Percentiles rank a stretch among this genome's conserved stretches.
Conservation (phyloP, 2,797 vertebrate genomes). For the Sciurus carolinensis region DNA sequence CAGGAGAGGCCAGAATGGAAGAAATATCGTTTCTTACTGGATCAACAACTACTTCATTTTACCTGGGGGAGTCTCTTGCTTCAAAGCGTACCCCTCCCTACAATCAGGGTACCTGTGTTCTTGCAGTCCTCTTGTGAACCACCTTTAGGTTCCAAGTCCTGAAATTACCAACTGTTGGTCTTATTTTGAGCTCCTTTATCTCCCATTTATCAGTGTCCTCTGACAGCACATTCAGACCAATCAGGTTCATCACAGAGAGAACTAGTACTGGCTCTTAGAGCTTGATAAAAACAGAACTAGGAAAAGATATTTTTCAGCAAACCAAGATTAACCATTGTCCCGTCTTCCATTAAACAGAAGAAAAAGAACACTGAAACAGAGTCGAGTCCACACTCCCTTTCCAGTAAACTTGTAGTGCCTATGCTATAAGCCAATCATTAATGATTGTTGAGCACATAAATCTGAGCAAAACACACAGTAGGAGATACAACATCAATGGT, state of each 20-base stretch:
- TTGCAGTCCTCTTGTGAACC: background rate
- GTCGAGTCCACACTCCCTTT: background rate
- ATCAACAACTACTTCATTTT: conserved; percentile 1
- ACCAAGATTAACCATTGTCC: background rate
- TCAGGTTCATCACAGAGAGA: conserved; percentile 14
- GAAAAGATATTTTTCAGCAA: conserved; percentile 24
- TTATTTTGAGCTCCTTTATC: conserved; percentile 29
- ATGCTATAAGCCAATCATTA: background rate
- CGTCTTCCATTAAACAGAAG: conserved; percentile 36
- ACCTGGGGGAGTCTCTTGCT: background rate
- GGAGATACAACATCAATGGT: background rate
- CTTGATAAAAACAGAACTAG: background rate
- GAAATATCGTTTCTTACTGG: background rate
- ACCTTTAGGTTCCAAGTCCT: conserved; percentile 20
- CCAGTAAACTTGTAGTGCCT: conserved; percentile 43
- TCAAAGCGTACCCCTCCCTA: background rate
- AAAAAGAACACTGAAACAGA: background rate
- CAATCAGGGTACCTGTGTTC: background rate
- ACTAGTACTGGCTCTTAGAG: background rate
- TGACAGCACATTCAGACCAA: background rate
- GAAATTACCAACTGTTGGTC: background rate
- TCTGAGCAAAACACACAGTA: conserved; percentile 5
- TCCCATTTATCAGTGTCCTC: background rate
- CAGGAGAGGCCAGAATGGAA: background rate
- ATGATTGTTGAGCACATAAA: conserved; percentile 16